phyloP scores from a whole-genome alignment of 64 coral and sea anemone genomes.

The Stichodactyla mertensii region DNA sequence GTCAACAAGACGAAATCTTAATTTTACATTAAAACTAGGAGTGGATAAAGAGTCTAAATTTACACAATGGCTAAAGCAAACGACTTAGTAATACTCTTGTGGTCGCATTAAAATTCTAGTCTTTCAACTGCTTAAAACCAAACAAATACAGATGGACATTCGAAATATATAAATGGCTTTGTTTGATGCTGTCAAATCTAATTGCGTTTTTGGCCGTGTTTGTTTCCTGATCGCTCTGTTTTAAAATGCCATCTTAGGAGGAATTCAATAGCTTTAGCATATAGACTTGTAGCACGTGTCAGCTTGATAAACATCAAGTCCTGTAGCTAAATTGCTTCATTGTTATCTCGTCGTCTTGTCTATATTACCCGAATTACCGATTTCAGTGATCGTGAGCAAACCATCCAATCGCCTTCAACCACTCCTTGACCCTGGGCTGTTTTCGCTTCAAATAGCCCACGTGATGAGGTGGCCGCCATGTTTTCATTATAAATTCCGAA shows the following conservation, averaged over 20 bases:
- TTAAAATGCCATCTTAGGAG: constrained; percentile 36
- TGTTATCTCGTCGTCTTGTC: constrained; percentile 83
- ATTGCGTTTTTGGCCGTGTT: constrained; percentile 51
- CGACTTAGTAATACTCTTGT: constrained; percentile 70
- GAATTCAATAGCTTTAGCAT: constrained; percentile 78
- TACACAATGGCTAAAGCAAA: constrained; percentile 62
- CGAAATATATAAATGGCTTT: constrained; percentile 45
- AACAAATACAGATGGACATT: constrained; percentile 60
- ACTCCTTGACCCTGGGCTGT: constrained; percentile 50
- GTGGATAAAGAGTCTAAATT: constrained; percentile 18
- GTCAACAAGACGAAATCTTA: constrained; percentile 35
- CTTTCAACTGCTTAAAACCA: constrained; percentile 34
- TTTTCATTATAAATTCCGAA: constrained; percentile 94
- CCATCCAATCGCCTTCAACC: constrained; percentile 53
- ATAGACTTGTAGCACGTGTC: constrained; percentile 85
- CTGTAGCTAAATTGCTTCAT: constrained; percentile 91
- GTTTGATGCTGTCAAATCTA: constrained; percentile 61
- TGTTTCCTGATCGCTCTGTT: constrained; percentile 45
- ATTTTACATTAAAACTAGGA: constrained; percentile 47
- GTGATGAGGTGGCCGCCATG: constrained; percentile 43
- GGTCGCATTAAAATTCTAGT: constrained; percentile 60
- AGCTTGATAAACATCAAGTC: constrained; percentile 83
- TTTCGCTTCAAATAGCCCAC: constrained; percentile 67
- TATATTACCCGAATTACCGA: constrained; percentile 48
- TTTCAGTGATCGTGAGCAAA: background rate